A percentile compares a stretch with the other conserved stretches of the same genome.
phyloP scores from a whole-genome alignment of 2,797 vertebrate species.

The Anomalospiza imberbis region DNA sequence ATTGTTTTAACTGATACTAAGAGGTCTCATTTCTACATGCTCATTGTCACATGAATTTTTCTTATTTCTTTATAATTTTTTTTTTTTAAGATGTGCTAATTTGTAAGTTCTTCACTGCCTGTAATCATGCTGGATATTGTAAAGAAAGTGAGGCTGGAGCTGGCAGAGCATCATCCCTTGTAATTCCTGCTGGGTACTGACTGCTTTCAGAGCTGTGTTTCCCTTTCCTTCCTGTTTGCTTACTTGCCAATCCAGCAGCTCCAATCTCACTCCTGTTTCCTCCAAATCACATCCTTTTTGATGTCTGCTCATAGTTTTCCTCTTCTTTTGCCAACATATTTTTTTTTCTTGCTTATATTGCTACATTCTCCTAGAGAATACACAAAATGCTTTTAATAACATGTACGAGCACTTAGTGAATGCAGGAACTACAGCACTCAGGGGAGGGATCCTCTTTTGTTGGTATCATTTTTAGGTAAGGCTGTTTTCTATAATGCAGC shows the following conservation, averaged over 20 bases:
- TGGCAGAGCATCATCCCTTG: background rate
- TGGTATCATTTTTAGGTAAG: background rate
- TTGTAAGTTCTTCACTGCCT: background rate
- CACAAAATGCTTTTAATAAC: background rate
- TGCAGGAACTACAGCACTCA: background rate
- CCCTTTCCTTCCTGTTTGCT: background rate
- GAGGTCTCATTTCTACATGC: background rate
- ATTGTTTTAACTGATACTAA: conserved; percentile 2
- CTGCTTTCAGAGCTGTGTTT: background rate
- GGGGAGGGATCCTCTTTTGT: background rate
- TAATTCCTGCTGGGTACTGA: background rate
- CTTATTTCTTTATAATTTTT: background rate
- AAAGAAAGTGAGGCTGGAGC: background rate
- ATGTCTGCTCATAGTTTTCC: background rate
- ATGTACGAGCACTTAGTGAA: background rate
- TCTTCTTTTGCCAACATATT: background rate
- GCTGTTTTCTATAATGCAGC: background rate
- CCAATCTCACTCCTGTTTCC: background rate
- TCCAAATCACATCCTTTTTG: background rate
- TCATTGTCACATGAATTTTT: background rate
- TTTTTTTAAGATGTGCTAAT: background rate
- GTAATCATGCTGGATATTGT: background rate
- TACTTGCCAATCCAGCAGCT: background rate
- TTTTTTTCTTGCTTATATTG: background rate
- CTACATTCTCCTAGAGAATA: background rate